A percentile compares a stretch with the other conserved stretches of the same genome.
phyloP scores from a whole-genome alignment of 2,888 invertebrate genomes.

The Scelioninae gen. 1 region DNA sequence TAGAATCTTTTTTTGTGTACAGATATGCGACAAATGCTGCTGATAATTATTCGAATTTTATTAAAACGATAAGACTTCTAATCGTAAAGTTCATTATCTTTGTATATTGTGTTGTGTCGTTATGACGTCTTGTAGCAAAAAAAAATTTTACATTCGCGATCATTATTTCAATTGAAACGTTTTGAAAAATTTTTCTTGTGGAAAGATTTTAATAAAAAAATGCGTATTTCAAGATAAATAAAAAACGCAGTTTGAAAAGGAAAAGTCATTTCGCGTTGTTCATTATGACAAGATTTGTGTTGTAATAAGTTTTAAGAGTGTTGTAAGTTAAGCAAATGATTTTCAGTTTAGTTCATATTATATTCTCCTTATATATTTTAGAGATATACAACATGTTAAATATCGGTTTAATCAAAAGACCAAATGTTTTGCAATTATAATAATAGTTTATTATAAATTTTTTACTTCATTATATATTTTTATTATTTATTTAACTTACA shows the following conservation, averaged over 20 bases:
- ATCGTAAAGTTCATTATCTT: constrained; percentile 27
- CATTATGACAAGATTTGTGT: neutral
- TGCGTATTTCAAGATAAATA: too few species aligned
- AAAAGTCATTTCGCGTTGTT: neutral
- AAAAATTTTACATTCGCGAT: constrained; percentile 3
- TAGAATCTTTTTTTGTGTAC: constrained; percentile 25
- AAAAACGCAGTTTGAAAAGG: too few species aligned
- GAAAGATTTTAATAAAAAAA: too few species aligned
- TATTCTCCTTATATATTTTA: neutral
- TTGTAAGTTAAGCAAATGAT: neutral
- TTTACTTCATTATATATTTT: neutral
- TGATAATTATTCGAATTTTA: constrained; percentile 24
- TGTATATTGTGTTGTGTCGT: neutral
- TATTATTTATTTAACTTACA: too few species aligned
- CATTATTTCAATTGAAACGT: constrained; percentile 17
- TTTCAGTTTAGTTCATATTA: neutral
- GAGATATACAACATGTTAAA: constrained; percentile 6
- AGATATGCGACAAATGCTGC: neutral
- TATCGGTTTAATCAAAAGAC: neutral
- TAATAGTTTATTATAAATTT: neutral
- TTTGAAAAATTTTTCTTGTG: too few species aligned
- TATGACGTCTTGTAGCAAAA: neutral
- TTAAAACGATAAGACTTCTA: constrained; percentile 30
- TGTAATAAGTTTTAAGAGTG: neutral
- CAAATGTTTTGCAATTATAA: neutral